Base-by-base conservation (phyloP, 2,113 vertebrate species). In the Vulpes lagopus region DNA sequence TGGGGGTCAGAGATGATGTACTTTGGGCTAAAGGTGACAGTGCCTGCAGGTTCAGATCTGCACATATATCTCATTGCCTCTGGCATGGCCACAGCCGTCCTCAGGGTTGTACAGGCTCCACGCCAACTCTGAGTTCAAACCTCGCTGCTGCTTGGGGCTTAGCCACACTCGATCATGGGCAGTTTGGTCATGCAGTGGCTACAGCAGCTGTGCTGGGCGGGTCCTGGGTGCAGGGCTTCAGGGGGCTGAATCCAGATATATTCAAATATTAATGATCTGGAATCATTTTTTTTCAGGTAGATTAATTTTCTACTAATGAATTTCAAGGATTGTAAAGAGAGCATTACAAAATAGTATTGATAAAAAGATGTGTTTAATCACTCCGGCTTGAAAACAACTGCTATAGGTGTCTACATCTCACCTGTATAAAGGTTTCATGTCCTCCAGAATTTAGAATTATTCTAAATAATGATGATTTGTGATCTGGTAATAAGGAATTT, bases 221-320 rank as follows among this genome's bases (percentile, higher is more conserved):
- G 30, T 53, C 16, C 17, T 11, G 30, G 51, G 76, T 53, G 16
- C 17, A 27, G 25, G 76, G 76, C 17, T 55, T 79, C 4, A 55
- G 76, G 43, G 25, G 23, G 9, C 30, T 79, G 76, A 79, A 55
- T 79, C 16, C 74, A 76, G 43, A 30, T 76, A 30, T 9, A 51
- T 49, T 76, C 43, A 16, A 49, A 76, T 51, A 55, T 79, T 79
- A n/a, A n/a, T 79, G 19, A 55, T 89, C 74, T 27, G 2, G 97
- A 86, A 67, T 64, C 60, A 19, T 65, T 95, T 88, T 94, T 88
- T 95, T 94, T 8, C 76, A 79, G 60, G 4, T 67, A 73, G 8
- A 25, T 49, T 78, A 62, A 59, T 94, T 96, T 94, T 83, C 62
- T 94, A 10, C 65, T 82, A 57, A 74, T 89, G 4, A 65, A 59